Percentiles rank a stretch among this genome's conserved stretches.
Conservation (phyloP, 1,140 invertebrate species). For the Drosophila busckii region DNA sequence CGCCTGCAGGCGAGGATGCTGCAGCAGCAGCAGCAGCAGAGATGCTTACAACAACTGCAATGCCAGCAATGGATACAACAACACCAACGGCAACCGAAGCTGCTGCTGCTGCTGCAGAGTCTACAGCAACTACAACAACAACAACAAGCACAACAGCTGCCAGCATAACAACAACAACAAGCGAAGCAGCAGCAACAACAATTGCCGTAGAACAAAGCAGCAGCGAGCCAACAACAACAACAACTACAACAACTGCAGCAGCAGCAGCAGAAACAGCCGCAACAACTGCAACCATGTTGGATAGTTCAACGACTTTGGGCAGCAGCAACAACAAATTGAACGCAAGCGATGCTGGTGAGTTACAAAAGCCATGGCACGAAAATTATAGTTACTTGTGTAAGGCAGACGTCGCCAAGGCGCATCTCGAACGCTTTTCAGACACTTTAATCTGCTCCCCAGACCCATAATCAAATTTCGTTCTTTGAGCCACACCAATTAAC, state of each 20-base stretch:
- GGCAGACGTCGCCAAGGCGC: slow-evolving; percentile 33
- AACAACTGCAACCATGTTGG: slow-evolving; percentile 24
- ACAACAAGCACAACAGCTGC: slow-evolving; percentile 35
- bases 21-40: slow-evolving; percentile 27
- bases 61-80: slow-evolving; percentile 53
- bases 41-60: too few relatives aligned
- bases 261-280: slow-evolving; percentile 16
- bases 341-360: slow-evolving; percentile 64
- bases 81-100: slow-evolving; percentile 26
- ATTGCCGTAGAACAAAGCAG: slow-evolving; percentile 61
- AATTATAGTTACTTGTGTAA: slow-evolving; percentile 54
- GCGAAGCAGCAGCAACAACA: slow-evolving; percentile 27
- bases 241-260: slow-evolving; percentile 17
- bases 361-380: slow-evolving; percentile 49
- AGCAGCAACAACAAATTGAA: slow-evolving; percentile 52
- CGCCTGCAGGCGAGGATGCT: slow-evolving; percentile 68
- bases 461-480: slow-evolving; percentile 60
- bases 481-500: slow-evolving; percentile 66
- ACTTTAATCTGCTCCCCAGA: slow-evolving; percentile 52
- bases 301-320: slow-evolving; percentile 68
- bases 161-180: slow-evolving; percentile 17
- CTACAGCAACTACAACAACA: slow-evolving; percentile 9
- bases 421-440: slow-evolving; percentile 47
- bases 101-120: background rate
- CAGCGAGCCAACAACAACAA: slow-evolving; percentile 22